Evolutionary conservation across 2,888 invertebrate genomes (phyloP).

Genomic region (Catotricha subobsoleta): DNA sequence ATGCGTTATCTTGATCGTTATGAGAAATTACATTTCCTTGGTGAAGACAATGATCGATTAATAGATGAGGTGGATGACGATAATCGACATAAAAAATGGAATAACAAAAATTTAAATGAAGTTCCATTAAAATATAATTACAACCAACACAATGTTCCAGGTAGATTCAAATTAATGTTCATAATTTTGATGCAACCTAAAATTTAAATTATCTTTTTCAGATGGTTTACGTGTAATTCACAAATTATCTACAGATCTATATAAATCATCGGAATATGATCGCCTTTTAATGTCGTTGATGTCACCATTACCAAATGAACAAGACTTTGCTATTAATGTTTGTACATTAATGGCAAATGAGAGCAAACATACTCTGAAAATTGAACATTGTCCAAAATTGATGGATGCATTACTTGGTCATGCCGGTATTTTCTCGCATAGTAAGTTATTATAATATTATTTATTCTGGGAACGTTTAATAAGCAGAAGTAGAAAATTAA

Average conservation of each 20-base stretch:
- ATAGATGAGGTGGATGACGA: conserved; percentile 64
- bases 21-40: conserved; percentile 75
- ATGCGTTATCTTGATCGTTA: conserved; percentile 69
- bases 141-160: conserved; percentile 54
- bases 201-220: conserved; percentile 15
- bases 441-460: conserved; percentile 33
- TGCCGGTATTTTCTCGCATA: conserved; percentile 80
- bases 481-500: too few relatives aligned
- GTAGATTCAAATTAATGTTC: conserved; percentile 24
- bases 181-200: neutral
- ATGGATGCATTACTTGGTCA: conserved; percentile 82
- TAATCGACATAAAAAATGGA: conserved; percentile 49
- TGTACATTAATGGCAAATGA: conserved; percentile 92
- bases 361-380: conserved; percentile 68
- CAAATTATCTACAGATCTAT: conserved; percentile 47
- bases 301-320: conserved; percentile 95
- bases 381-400: conserved; percentile 72
- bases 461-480: neutral
- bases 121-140: conserved; percentile 63
- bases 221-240: conserved; percentile 43
- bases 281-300: conserved; percentile 77
- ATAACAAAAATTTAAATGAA: conserved; percentile 41
- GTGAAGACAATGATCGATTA: conserved; percentile 67
- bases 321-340: conserved; percentile 95
- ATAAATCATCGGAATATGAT: conserved; percentile 59